Evolutionary conservation across 2,888 invertebrate genomes (phyloP).

Genomic region (Prosapia bicincta): DNA sequence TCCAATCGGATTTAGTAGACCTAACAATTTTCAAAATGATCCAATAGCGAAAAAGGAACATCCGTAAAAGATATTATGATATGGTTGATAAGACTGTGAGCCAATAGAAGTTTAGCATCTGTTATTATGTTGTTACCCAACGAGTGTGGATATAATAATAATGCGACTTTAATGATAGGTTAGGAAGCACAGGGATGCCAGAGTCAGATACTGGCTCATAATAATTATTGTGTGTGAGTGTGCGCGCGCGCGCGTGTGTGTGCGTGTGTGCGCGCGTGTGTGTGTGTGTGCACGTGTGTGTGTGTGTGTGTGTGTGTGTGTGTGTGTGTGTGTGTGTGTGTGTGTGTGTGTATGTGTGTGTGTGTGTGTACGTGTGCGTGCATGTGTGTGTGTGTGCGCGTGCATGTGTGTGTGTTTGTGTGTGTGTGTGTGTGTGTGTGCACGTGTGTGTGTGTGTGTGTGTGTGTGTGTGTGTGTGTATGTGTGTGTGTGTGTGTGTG

Average conservation of each 20-base stretch:
- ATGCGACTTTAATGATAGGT: not conserved
- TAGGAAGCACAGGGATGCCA: not conserved
- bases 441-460: too few species aligned
- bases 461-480: too few species aligned
- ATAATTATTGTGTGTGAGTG: not conserved
- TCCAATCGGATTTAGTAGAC: too few species aligned
- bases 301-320: too few species aligned
- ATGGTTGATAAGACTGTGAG: not conserved
- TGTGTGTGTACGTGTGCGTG: too few species aligned
- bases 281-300: too few species aligned
- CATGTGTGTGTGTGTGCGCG: too few species aligned
- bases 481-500: too few species aligned
- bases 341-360: too few species aligned
- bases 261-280: not conserved
- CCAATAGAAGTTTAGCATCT: not conserved
- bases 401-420: too few species aligned
- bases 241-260: not conserved
- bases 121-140: not conserved
- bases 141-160: not conserved
- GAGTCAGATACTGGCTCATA: not conserved
- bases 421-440: too few species aligned
- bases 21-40: not conserved
- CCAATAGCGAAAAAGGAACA: not conserved
- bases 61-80: not conserved
- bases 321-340: too few species aligned